Percentiles rank a stretch among this genome's conserved stretches.
These are phyloP conservation scores for Probosciger aterrimus DNA, from an alignment of 2,113 vertebrate species.

Conservation along the genomic window DNA sequence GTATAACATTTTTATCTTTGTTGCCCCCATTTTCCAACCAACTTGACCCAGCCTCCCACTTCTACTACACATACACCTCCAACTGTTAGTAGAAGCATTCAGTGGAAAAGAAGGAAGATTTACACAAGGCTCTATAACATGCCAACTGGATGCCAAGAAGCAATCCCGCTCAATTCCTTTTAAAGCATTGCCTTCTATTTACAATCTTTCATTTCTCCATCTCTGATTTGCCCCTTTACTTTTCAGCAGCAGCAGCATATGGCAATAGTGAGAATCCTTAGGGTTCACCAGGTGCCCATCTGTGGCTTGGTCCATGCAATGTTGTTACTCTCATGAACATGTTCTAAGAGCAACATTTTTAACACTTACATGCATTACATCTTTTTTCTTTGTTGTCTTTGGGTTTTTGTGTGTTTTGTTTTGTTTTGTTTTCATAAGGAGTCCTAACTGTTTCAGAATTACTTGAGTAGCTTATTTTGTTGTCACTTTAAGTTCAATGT, in stretches of 20 bases:
- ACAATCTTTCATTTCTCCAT: not conserved
- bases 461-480: not conserved
- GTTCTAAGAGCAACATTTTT: not conserved
- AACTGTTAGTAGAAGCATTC: not conserved
- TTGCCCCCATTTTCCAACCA: not conserved
- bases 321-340: not conserved
- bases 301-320: not conserved
- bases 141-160: not conserved
- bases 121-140: not conserved
- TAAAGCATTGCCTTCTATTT: not conserved
- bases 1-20: not conserved
- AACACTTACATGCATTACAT: not conserved
- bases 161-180: not conserved
- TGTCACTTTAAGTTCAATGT: not conserved
- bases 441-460: not conserved
- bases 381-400: not conserved
- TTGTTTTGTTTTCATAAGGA: not conserved
- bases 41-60: not conserved
- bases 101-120: not conserved
- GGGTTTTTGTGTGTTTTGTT: not conserved
- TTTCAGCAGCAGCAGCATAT: not conserved
- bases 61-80: not conserved
- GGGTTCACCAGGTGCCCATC: fast-evolving
- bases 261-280: not conserved
- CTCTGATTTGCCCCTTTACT: not conserved